phyloP scores from a whole-genome alignment of 2,888 invertebrate species.

The Caradrina kadenii region DNA sequence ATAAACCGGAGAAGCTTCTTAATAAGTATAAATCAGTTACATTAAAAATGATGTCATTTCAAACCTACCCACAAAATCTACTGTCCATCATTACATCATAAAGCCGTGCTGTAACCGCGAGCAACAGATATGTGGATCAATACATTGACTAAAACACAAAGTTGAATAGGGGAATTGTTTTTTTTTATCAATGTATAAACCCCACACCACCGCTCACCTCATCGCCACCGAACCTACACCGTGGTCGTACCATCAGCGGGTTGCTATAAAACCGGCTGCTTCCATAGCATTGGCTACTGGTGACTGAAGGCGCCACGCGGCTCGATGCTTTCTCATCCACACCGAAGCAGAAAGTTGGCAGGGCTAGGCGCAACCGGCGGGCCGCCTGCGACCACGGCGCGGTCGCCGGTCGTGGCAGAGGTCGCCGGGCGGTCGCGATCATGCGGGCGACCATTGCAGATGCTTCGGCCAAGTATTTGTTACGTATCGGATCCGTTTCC shows the following conservation, averaged over 20 bases:
- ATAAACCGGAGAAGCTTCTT: neutral
- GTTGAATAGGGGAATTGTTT: neutral
- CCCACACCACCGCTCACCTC: conserved; percentile 17
- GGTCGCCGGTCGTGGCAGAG: conserved; percentile 59
- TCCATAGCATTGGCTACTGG: conserved; percentile 78
- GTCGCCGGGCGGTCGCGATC: conserved; percentile 71
- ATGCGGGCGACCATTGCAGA: conserved; percentile 71
- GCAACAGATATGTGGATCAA: conserved; percentile 21
- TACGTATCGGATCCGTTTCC: conserved; percentile 75
- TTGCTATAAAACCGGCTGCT: conserved; percentile 83
- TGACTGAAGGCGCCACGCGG: conserved; percentile 80
- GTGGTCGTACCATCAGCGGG: conserved; percentile 82
- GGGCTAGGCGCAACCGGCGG: conserved; percentile 72
- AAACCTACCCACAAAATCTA: conserved; percentile 49
- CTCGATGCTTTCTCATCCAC: conserved; percentile 71
- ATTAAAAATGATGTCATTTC: neutral
- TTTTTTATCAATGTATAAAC: conserved; percentile 30
- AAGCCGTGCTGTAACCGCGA: conserved; percentile 50
- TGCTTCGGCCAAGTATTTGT: conserved; percentile 81
- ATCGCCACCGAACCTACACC: conserved; percentile 64
- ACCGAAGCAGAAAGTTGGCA: conserved; percentile 80
- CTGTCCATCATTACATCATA: conserved; percentile 40
- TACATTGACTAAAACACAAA: conserved; percentile 23
- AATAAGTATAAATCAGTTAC: neutral
- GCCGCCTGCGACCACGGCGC: conserved; percentile 63